Evolutionary conservation across 1,140 invertebrate species (phyloP).

Genomic region (Mesaphorura yosii): DNA sequence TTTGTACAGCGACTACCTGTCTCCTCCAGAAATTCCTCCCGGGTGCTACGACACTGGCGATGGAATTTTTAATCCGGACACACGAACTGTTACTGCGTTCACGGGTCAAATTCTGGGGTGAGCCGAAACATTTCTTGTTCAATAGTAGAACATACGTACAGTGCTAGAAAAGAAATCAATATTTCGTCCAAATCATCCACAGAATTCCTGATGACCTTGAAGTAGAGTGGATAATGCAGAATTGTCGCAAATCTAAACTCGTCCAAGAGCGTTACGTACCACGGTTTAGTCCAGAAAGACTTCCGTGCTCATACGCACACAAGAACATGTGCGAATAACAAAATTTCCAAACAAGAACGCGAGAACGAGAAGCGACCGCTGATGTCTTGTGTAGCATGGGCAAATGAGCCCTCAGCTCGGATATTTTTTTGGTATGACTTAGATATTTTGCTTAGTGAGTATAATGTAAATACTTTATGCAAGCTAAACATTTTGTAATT

Average conservation of each 20-base stretch:
- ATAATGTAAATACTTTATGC: no score
- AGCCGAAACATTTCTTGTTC: constrained; percentile 23
- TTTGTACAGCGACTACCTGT: constrained; percentile 36
- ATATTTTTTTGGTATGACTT: no score
- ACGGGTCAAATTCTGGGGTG: constrained; percentile 39
- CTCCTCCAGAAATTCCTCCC: constrained; percentile 37
- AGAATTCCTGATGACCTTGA: constrained; percentile 2
- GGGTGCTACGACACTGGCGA: constrained; percentile 42
- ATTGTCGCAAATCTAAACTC: constrained; percentile 9
- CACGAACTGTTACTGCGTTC: constrained; percentile 38
- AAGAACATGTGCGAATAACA: no score
- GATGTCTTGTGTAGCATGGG: no score
- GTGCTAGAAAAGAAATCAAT: background rate
- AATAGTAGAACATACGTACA: background rate
- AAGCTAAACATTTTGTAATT: no score
- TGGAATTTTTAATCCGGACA: constrained; percentile 40
- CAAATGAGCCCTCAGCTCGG: no score
- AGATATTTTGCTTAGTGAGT: no score
- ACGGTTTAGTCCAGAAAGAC: constrained; percentile 4
- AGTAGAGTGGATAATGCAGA: constrained; percentile 11
- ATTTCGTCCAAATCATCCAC: background rate
- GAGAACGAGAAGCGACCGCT: no score
- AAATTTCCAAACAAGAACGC: no score
- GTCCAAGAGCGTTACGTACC: constrained; percentile 2
- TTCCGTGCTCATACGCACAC: no score